Evolutionary conservation across 2,888 invertebrate genomes (phyloP).

Genomic region (Epinotia bilunana): DNA sequence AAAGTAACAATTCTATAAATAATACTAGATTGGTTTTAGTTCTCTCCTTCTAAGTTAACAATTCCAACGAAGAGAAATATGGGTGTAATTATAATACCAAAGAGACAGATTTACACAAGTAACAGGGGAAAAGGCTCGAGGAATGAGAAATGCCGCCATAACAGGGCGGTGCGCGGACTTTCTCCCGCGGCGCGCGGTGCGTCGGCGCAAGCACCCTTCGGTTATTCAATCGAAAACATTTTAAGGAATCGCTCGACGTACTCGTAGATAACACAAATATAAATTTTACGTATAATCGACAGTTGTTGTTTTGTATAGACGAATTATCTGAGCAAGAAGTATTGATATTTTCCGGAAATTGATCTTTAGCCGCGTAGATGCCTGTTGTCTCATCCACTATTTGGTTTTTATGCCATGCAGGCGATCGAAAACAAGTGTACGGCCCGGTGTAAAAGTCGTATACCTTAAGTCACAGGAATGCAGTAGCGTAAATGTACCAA

Average conservation of each 20-base stretch:
- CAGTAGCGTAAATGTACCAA: too few relatives aligned
- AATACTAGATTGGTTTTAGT: slow-evolving; percentile 34
- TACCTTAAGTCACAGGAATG: too few relatives aligned
- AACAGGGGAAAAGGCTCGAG: slow-evolving; percentile 72
- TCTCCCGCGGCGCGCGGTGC: slow-evolving; percentile 64
- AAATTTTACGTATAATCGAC: background rate
- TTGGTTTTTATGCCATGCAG: too few relatives aligned
- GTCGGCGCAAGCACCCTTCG: slow-evolving; percentile 51
- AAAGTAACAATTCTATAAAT: slow-evolving; percentile 26
- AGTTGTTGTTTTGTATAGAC: too few relatives aligned
- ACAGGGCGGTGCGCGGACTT: slow-evolving; percentile 76
- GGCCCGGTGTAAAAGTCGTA: too few relatives aligned
- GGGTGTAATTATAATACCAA: slow-evolving; percentile 56
- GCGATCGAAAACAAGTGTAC: too few relatives aligned
- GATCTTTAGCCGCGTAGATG: too few relatives aligned
- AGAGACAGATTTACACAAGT: slow-evolving; percentile 69
- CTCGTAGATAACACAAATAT: background rate
- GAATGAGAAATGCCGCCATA: slow-evolving; percentile 79
- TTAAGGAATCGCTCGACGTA: slow-evolving; percentile 38
- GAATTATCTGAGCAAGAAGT: too few relatives aligned
- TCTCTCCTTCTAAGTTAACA: slow-evolving; percentile 45
- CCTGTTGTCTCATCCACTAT: too few relatives aligned
- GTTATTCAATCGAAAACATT: slow-evolving; percentile 44
- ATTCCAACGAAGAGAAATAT: slow-evolving; percentile 50
- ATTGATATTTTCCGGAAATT: too few relatives aligned